A percentile compares a stretch with the other conserved stretches of the same genome.
Conservation (phyloP, 2,888 invertebrate species). For the Cosmopolites sordidus region DNA sequence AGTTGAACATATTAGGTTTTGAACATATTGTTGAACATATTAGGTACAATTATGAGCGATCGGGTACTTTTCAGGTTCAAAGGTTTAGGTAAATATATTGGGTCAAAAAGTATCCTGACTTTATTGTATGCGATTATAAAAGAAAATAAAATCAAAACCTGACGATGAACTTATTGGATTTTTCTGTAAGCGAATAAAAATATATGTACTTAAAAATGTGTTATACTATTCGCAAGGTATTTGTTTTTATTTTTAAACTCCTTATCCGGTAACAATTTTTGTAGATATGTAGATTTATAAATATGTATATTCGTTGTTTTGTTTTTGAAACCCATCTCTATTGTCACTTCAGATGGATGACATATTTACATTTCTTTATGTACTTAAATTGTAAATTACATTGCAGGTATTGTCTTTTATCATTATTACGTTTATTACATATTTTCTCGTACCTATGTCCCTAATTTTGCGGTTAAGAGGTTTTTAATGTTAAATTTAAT, state of each 20-base stretch:
- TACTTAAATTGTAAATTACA: constrained; percentile 33
- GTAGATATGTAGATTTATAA: neutral
- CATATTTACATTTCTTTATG: constrained; percentile 41
- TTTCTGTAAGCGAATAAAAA: neutral
- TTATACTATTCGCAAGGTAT: neutral
- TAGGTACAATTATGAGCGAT: no score
- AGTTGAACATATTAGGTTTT: no score
- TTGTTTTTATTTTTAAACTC: neutral
- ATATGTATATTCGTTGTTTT: neutral
- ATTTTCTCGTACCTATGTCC: constrained; percentile 45
- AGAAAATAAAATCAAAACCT: no score
- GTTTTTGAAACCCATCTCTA: no score
- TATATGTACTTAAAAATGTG: neutral
- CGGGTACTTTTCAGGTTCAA: no score
- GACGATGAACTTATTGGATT: no score
- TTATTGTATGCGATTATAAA: no score
- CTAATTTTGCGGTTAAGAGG: constrained; percentile 42
- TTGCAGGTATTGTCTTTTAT: constrained; percentile 28
- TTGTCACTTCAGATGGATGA: no score
- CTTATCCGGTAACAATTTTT: neutral
- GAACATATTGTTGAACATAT: no score
- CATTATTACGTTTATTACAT: constrained; percentile 22
- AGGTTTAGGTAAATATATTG: no score
- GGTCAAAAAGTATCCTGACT: no score
- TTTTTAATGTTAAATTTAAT: constrained; percentile 38